phyloP scores from a whole-genome alignment of 2,797 vertebrate genomes.

The Bovichtus diacanthus region DNA sequence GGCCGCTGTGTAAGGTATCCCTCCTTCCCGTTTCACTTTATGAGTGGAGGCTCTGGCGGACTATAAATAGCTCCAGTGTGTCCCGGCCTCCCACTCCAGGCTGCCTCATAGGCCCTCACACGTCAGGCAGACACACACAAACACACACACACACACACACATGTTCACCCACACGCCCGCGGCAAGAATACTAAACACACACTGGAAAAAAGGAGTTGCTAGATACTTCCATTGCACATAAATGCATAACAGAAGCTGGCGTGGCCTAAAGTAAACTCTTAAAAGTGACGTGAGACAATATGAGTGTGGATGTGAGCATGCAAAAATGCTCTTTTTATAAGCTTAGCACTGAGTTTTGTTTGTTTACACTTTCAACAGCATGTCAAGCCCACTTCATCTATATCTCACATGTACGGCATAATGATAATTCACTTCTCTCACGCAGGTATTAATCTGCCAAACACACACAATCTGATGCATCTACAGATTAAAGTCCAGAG shows the following conservation, averaged over 20 bases:
- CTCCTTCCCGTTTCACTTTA: constrained; percentile 70
- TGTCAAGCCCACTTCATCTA: constrained; percentile 17
- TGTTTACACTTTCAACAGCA: constrained; percentile 1
- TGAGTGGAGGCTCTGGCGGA: constrained; percentile 68
- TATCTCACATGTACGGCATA: neutral
- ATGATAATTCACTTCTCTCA: neutral
- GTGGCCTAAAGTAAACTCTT: constrained; percentile 21
- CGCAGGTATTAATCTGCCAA: neutral
- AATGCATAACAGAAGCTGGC: constrained; percentile 25
- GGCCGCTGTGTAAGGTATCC: constrained; percentile 76
- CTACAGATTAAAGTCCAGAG: neutral
- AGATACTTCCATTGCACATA: constrained; percentile 26
- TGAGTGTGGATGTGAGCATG: neutral
- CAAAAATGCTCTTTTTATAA: neutral
- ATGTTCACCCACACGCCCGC: constrained; percentile 43
- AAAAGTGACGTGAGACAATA: neutral
- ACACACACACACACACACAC: constrained; percentile 45
- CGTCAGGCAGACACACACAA: constrained; percentile 46
- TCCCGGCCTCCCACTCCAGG: constrained; percentile 73
- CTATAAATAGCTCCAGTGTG: constrained; percentile 78
- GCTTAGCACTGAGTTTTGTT: neutral
- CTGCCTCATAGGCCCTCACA: constrained; percentile 62
- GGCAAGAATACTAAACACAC: constrained; percentile 60
- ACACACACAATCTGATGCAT: neutral
- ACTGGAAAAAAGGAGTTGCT: constrained; percentile 2